Conservation (phyloP, 2,113 vertebrate genomes). For the Microcebus lehilahytsara region DNA sequence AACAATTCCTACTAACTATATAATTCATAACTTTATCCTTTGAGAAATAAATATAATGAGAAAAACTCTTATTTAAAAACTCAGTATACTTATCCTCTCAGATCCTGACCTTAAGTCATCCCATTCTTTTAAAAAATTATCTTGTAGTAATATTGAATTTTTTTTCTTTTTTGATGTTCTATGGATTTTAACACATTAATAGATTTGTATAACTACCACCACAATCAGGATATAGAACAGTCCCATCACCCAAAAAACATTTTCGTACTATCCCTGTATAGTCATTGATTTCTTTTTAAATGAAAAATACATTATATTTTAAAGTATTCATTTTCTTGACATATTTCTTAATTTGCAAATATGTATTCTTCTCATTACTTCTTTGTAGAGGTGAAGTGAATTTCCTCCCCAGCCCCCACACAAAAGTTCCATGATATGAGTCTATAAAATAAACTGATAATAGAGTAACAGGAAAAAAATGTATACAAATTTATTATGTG, state of each 20-base stretch:
- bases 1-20: not conserved
- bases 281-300: not conserved
- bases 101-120: not conserved
- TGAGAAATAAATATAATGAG: not conserved
- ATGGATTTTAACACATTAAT: not conserved
- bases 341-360: not conserved
- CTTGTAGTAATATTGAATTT: not conserved
- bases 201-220: not conserved
- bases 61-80: not conserved
- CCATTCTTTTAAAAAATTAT: not conserved
- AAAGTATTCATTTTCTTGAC: not conserved
- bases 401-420: too few species aligned
- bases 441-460: too few species aligned
- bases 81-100: not conserved
- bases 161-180: not conserved
- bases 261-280: not conserved
- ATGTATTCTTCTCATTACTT: not conserved
- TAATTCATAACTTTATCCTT: not conserved
- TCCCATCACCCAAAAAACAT: not conserved
- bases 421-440: too few species aligned
- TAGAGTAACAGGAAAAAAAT: too few species aligned
- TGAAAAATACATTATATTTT: not conserved
- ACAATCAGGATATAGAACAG: not conserved
- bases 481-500: too few species aligned
- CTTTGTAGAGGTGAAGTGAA: not conserved